Base-by-base conservation (phyloP, 2,888 invertebrate genomes). In the Aleiodes leptofemur region DNA sequence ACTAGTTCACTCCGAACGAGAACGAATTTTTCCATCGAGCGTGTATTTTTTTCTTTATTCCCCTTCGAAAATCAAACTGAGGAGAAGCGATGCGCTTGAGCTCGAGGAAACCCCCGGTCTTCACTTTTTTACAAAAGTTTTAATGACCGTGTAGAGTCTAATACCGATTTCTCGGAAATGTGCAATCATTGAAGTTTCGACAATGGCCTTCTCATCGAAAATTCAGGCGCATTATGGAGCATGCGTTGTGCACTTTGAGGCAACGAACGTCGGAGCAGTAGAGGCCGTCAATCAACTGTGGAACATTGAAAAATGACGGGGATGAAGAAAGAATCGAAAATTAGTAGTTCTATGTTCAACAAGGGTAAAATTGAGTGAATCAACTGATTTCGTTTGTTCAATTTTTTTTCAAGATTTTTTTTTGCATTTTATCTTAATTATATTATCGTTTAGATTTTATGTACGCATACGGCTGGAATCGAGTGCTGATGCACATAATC, bases 381-480 rank as follows among this genome's bases (percentile, higher is more conserved):
- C 13, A 43, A n/a, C 34, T 61, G 16, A 3, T 61, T 43, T 61
- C n/a, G 61, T 16, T 51, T 8, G 7, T 43, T 43, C 3, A 43
- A 43, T 43, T 43, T 9, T 56, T n/a, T 23, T 1, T 9, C 0
- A 11, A 34, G 8, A 38, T 61, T 13, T 68, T 43, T 38, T 9
- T n/a, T 64, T 7, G 23, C 29, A 43, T 13, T 51, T 38, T 16
- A 59, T 57, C 56, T 50, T 69, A 16, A 64, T 72, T 61, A 64
- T 74, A n/a, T 64, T 0, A 68, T 66, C 14, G 14, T 66, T 69
- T 29, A 83, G 82, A 78, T 23, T 83, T 79, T 64, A 69, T 74
- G 31, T 74, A 80, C n/a, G 78, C 78, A 4, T 78, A 78, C 14
- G 81, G 83, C 9, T 84, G 83, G 79, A 84, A 84, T 51, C 70